A percentile compares a stretch with the other conserved stretches of the same genome.
Evolutionary conservation across 1,140 invertebrate species (phyloP).

Genomic region (Psix sp.): DNA sequence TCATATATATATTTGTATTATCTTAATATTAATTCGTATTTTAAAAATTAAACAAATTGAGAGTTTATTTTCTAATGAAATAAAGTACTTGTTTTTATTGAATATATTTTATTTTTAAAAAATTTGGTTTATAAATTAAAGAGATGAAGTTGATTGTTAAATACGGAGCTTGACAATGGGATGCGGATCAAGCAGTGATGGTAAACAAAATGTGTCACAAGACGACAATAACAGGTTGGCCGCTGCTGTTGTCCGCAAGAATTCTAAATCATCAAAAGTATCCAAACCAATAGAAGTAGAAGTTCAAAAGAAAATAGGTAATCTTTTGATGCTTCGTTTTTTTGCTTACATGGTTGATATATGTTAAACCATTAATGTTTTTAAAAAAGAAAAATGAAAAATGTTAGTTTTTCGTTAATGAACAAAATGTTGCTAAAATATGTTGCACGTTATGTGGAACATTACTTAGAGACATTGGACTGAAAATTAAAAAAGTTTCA

Average conservation of each 20-base stretch:
- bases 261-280: constrained; percentile 5
- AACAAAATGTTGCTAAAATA: too few relatives aligned
- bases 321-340: not conserved
- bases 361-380: constrained; percentile 38
- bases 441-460: too few relatives aligned
- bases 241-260: constrained; percentile 3
- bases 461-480: too few relatives aligned
- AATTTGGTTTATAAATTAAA: too few relatives aligned
- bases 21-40: too few relatives aligned
- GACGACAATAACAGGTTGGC: constrained; percentile 19
- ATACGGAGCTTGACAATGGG: constrained; percentile 44
- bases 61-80: too few relatives aligned
- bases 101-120: too few relatives aligned
- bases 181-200: constrained; percentile 56
- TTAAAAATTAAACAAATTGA: too few relatives aligned
- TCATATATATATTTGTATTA: too few relatives aligned
- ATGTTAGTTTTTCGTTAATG: too few relatives aligned
- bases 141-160: constrained; percentile 8
- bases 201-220: constrained; percentile 18
- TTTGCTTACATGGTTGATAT: constrained; percentile 14
- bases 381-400: constrained; percentile 4
- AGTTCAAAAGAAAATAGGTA: constrained; percentile 30
- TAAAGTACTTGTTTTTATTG: too few relatives aligned
- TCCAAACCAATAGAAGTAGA: not conserved
- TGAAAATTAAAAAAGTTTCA: too few relatives aligned